Base-by-base conservation (phyloP, 2,888 invertebrate genomes). In the Rhogogaster chlorosoma region DNA sequence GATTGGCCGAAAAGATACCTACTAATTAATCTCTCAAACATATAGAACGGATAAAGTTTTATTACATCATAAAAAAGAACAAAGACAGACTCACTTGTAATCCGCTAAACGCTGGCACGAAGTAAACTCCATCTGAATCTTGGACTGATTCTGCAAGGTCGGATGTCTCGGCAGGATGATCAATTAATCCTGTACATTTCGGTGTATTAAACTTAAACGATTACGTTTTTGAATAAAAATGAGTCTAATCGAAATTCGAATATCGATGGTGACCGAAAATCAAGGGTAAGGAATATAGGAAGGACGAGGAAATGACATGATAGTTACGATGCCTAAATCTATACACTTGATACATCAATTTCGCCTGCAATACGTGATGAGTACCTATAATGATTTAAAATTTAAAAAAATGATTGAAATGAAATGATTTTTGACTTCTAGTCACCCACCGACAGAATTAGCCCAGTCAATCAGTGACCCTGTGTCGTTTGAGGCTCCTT, bases 381-480 rank as follows among this genome's bases (percentile, higher is more conserved):
- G 26, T 61, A n/a, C n/a, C n/a, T n/a, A 61, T 12, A 26, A 61
- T 61, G 1, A 10, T 61, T 5, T 10, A 12, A 0, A 26, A 26
- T 61, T 26, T 22, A 26, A 26, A 26, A 61, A 32, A 18, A 12
- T 67, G 1, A 1, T 3, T 32, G n/a, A 12, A 29, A 26, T 45
- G 4, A 36, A 57, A 84, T 45, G 15, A 9, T 53, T 42, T 29
- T 26, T 45, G 10, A 49, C 1, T 29, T 53, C 29, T 53, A 49
- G 3, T n/a, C 22, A 83, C 83, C 9, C 12, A 95, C 97, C 97
- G 91, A 96, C 94, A 86, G 94, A 94, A 89, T 96, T 95, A 0
- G 96, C 97, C 99, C 99, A 99, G 86, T 96, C 96, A 7, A 99
- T 96, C 9, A 98, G 95, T 1, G 97, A 96, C 0, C 99, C 99